These are phyloP conservation scores for Caenorhabditis latens DNA, from an alignment of 1,140 invertebrate genomes.

Conservation along the genomic window DNA sequence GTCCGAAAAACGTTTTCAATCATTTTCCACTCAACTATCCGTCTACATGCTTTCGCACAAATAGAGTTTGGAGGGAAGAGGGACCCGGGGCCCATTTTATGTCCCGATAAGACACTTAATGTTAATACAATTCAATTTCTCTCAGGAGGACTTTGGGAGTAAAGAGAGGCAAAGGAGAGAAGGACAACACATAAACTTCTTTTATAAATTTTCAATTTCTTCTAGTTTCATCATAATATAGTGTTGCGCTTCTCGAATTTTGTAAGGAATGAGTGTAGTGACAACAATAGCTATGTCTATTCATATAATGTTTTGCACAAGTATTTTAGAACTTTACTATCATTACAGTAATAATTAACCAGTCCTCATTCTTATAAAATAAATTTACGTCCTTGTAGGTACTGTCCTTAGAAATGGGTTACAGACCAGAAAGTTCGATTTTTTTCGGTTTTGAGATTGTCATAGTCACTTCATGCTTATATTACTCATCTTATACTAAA, in stretches of 20 bases:
- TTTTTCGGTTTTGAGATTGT: too few relatives aligned
- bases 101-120: constrained; percentile 55
- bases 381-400: too few relatives aligned
- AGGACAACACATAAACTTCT: constrained; percentile 36
- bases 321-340: too few relatives aligned
- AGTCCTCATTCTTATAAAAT: too few relatives aligned
- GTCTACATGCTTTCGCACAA: constrained; percentile 32
- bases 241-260: not conserved
- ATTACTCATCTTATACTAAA: too few relatives aligned
- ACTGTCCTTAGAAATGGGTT: too few relatives aligned
- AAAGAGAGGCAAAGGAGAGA: not conserved
- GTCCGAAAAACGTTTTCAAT: constrained; percentile 20
- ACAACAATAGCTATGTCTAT: too few relatives aligned
- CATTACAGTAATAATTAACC: too few relatives aligned
- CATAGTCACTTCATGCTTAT: too few relatives aligned
- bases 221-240: constrained; percentile 6
- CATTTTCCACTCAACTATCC: constrained; percentile 41
- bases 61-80: constrained; percentile 36
- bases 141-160: constrained; percentile 27
- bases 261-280: too few relatives aligned
- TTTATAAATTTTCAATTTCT: constrained; percentile 29
- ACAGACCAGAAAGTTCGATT: too few relatives aligned
- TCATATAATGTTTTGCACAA: too few relatives aligned
- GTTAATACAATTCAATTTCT: constrained; percentile 54
- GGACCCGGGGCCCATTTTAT: constrained; percentile 14